Evolutionary conservation across 2,888 invertebrate genomes (phyloP), one percentile per base, ranked within the genome.

Genomic region (Eucriotettix oculatus): DNA sequence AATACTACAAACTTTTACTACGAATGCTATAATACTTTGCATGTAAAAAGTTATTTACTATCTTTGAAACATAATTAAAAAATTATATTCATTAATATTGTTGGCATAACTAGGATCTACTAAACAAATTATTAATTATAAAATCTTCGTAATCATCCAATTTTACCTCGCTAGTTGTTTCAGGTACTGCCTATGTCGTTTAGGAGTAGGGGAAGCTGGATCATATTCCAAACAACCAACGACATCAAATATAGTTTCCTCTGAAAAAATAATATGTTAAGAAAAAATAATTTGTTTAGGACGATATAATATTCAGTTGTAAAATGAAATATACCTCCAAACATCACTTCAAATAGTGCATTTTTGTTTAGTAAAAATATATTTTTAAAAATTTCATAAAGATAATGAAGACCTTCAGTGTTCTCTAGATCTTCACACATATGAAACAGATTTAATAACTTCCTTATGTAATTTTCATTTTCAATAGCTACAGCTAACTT

Each of bases 141-240:
- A 7, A 29, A 7, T 7, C 29, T 29, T 29, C 29, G 7, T 29
- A 29, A 42, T 14, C 10, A 42, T 54, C 40, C n/a, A 41, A 48
- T 61, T 62, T 67, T 70, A 75, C 67, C 73, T 89, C 29, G 96
- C 94, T 75, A 91, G 84, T 72, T 91, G 89, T 71, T 86, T 86
- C 67, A 99, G 81, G 77, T 96, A 99, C 72, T 98, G 95, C 70
- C 99, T 83, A 76, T 99, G 99, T 74, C 87, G 86, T 72, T 91
- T 93, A 43, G 90, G 91, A 69, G 86, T 83, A 16, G 87, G 83
- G 67, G 84, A 82, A 68, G 86, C 82, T 14, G 97, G 97, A 75
- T 99, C 98, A 73, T 98, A 97, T 72, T 99, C 99, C 69, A 99
- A 78, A 75, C 98, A 97, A 16, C 99, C 99, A 61, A 99, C 93